A percentile compares a stretch with the other conserved stretches of the same genome.
phyloP scores from a whole-genome alignment of 2,888 invertebrate species.

The Scaptomyza cyrtandrae region DNA sequence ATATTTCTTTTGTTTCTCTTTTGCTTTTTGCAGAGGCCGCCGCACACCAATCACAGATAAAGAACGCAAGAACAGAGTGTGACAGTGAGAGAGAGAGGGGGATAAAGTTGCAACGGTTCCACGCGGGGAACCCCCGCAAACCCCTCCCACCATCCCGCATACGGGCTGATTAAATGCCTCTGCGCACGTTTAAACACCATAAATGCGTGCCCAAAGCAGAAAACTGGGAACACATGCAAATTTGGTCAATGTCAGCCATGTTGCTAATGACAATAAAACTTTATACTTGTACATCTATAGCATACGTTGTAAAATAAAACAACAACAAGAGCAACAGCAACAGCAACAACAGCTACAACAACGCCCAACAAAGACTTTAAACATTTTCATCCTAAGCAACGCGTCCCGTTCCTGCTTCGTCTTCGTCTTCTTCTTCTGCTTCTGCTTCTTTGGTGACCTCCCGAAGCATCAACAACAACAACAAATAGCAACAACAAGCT shows the following conservation, averaged over 20 bases:
- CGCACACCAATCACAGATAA: slow-evolving; percentile 34
- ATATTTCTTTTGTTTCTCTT: not conserved
- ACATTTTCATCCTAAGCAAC: slow-evolving; percentile 7
- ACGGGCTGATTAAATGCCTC: slow-evolving; percentile 58
- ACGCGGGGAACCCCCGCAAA: not conserved
- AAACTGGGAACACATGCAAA: slow-evolving; percentile 78
- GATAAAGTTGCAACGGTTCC: slow-evolving; percentile 12
- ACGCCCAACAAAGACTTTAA: slow-evolving; percentile 16
- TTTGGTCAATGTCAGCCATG: slow-evolving; percentile 81
- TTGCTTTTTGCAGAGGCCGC: slow-evolving; percentile 34
- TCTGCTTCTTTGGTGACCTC: not conserved
- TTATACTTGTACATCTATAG: slow-evolving; percentile 82
- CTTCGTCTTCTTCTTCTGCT: not conserved
- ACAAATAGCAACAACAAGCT: slow-evolving; percentile 41
- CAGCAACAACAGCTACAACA: slow-evolving; percentile 2
- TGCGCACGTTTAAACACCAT: slow-evolving; percentile 74
- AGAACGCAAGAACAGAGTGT: not conserved
- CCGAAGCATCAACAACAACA: slow-evolving; percentile 21
- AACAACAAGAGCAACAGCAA: slow-evolving; percentile 8
- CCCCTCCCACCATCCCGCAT: slow-evolving; percentile 4
- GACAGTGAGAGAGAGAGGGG: not conserved
- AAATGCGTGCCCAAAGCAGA: slow-evolving; percentile 83
- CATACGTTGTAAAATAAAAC: slow-evolving; percentile 83
- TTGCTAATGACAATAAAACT: slow-evolving; percentile 74
- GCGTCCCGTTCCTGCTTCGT: slow-evolving; percentile 3